A percentile compares a stretch with the other conserved stretches of the same genome.
Evolutionary conservation across 2,888 invertebrate genomes (phyloP).

Genomic region (Poecilobothrus nobilitatus): DNA sequence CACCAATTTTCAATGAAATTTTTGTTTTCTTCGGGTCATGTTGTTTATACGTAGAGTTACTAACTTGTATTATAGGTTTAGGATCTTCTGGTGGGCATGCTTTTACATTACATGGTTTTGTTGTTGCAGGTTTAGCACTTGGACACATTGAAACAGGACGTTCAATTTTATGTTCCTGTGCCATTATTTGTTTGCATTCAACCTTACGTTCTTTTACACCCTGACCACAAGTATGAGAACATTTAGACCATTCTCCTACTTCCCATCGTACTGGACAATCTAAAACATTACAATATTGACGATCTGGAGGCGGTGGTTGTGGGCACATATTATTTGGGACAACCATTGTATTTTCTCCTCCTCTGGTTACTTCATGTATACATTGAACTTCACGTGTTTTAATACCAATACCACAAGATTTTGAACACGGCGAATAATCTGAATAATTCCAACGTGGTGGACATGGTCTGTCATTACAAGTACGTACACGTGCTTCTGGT

Average conservation of each 20-base stretch:
- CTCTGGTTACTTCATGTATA: constrained; percentile 64
- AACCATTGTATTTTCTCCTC: constrained; percentile 78
- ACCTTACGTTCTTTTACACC: constrained; percentile 76
- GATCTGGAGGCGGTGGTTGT: constrained; percentile 78
- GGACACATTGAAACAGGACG: constrained; percentile 68
- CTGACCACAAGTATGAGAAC: constrained; percentile 85
- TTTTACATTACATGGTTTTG: constrained; percentile 77
- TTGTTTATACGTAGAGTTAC: constrained; percentile 75
- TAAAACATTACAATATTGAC: constrained; percentile 84
- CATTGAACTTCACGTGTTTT: constrained; percentile 70
- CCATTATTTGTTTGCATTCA: constrained; percentile 87
- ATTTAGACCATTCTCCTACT: constrained; percentile 80
- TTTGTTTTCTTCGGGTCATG: constrained; percentile 72
- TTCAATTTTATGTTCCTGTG: constrained; percentile 81
- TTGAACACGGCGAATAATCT: constrained; percentile 81
- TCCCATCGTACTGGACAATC: constrained; percentile 91
- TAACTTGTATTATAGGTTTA: constrained; percentile 66
- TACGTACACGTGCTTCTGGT: constrained; percentile 78
- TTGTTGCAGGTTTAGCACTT: constrained; percentile 62
- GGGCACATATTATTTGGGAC: constrained; percentile 90
- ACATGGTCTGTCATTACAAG: constrained; percentile 92
- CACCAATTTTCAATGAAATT: constrained; percentile 80
- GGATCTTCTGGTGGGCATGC: constrained; percentile 66
- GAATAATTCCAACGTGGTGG: constrained; percentile 91
- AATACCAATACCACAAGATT: constrained; percentile 89